A percentile compares a stretch with the other conserved stretches of the same genome.
phyloP scores from a whole-genome alignment of 2,888 invertebrate genomes.

The Agonopterix alstromeriana region DNA sequence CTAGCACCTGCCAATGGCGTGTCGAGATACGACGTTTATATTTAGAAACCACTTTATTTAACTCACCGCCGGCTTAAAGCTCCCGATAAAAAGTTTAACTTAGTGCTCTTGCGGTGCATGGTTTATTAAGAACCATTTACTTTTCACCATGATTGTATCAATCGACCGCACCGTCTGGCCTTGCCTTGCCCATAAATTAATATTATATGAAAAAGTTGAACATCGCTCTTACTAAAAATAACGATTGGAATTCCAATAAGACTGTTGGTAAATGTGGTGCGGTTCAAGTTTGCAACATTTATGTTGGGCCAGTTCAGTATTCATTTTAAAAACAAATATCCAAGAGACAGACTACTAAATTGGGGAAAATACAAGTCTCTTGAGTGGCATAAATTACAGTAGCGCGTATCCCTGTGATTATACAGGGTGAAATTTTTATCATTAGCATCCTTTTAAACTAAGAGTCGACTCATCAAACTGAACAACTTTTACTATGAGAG shows the following conservation, averaged over 20 bases:
- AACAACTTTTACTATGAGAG: no score
- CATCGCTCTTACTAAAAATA: constrained; percentile 29
- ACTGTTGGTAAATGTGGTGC: no score
- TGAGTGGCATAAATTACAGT: no score
- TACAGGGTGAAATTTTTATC: no score
- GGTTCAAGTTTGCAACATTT: no score
- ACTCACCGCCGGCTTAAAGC: constrained; percentile 66
- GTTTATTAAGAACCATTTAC: constrained; percentile 68
- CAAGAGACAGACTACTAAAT: no score
- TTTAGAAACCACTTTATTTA: constrained; percentile 76
- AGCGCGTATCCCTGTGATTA: no score
- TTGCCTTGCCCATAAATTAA: constrained; percentile 27
- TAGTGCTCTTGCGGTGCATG: constrained; percentile 57
- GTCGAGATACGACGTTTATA: constrained; percentile 72
- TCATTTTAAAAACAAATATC: no score
- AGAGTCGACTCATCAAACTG: no score
- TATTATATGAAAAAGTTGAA: constrained; percentile 14
- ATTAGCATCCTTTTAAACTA: no score
- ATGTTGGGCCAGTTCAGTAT: no score
- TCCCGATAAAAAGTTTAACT: constrained; percentile 66
- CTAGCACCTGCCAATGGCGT: constrained; percentile 72
- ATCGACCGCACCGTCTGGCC: constrained; percentile 40
- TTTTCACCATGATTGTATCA: constrained; percentile 69
- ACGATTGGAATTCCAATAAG: constrained; percentile 4
- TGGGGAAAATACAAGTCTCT: no score